A percentile compares a stretch with the other conserved stretches of the same genome.
These are phyloP conservation scores for Heliopora coerulea DNA, from an alignment of 92 coral and sea anemone species.

Conservation along the genomic window DNA sequence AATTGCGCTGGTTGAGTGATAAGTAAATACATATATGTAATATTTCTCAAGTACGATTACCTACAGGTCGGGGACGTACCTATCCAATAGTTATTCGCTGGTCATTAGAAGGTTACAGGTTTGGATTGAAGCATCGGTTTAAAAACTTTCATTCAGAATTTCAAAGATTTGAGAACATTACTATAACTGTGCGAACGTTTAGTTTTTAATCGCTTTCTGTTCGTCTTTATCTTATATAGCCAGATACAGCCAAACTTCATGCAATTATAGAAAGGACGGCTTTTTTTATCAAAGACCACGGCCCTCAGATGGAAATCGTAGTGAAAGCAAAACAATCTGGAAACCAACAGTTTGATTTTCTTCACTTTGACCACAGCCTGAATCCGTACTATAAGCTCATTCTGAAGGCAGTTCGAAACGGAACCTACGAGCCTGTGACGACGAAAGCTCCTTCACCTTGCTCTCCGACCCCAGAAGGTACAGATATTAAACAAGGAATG, in stretches of 20 bases:
- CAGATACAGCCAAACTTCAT: conserved; percentile 90
- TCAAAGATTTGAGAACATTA: neutral
- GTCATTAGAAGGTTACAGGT: conserved; percentile 4
- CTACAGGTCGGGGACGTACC: too few relatives aligned
- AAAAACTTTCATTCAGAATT: neutral
- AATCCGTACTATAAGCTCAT: conserved; percentile 93
- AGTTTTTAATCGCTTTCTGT: conserved; percentile 12
- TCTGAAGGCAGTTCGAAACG: conserved; percentile 65
- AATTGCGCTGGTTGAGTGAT: too few relatives aligned
- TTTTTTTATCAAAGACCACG: conserved; percentile 84
- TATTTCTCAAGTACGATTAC: too few relatives aligned
- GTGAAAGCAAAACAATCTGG: conserved; percentile 99
- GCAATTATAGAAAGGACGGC: conserved; percentile 96
- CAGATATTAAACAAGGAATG: neutral
- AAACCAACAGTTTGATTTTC: conserved; percentile 95
- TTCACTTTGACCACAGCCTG: conserved; percentile 84
- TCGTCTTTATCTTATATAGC: conserved; percentile 53
- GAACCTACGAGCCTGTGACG: conserved; percentile 64
- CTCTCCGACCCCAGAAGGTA: conserved; percentile 55
- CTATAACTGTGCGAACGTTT: neutral
- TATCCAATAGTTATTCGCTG: too few relatives aligned
- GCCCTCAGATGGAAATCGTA: conserved; percentile 95
- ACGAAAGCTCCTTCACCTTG: conserved; percentile 52
- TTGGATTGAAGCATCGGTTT: neutral
- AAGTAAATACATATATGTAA: too few relatives aligned